These are phyloP conservation scores for Drymonia ruficornis DNA, from an alignment of 2,888 invertebrate genomes.

Conservation along the genomic window DNA sequence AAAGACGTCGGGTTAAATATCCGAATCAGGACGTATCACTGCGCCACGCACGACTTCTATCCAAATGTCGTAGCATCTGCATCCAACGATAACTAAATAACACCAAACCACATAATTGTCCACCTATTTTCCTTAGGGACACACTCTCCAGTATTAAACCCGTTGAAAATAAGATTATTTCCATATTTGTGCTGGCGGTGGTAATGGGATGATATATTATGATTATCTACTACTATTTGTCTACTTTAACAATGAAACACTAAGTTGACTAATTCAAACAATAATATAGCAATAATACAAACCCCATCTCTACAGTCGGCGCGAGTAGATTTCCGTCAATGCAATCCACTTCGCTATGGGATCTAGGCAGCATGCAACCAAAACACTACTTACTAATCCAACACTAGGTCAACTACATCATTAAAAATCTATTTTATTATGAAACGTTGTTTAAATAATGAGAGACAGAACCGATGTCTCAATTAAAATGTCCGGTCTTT, in stretches of 20 bases:
- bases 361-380: slow-evolving; percentile 81
- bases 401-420: not conserved
- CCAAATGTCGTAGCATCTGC: not conserved
- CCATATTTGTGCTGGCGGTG: not conserved
- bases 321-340: slow-evolving; percentile 69
- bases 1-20: not conserved
- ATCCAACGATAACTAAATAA: not conserved
- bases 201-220: not conserved
- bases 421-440: slow-evolving; percentile 1
- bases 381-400: slow-evolving; percentile 68
- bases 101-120: not conserved
- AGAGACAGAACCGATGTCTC: too few relatives aligned
- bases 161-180: not conserved
- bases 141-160: too few relatives aligned
- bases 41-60: not conserved
- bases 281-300: slow-evolving; percentile 52
- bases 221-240: not conserved
- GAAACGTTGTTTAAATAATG: not conserved
- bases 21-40: not conserved
- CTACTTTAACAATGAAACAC: not conserved
- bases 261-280: not conserved
- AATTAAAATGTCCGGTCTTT: not conserved
- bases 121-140: not conserved
- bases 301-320: slow-evolving; percentile 76
- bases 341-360: slow-evolving; percentile 63